Evolutionary conservation across 1,140 invertebrate species (phyloP), one percentile per base, ranked within the genome.

Genomic region (Drosophila athabasca): DNA sequence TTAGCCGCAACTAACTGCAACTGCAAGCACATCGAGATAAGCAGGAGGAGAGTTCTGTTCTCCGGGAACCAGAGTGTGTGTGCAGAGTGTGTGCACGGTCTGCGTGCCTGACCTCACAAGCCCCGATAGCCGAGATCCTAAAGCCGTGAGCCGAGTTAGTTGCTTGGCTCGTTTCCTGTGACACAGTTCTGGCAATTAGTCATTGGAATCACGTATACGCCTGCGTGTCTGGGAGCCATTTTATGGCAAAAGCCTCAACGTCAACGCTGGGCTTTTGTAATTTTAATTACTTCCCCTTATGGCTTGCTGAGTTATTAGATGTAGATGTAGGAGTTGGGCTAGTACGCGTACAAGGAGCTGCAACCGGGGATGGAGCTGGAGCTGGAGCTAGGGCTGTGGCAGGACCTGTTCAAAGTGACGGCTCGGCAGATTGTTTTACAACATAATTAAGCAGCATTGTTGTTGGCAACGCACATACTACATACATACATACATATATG

Each of bases 101-200:
- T 85, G 75, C 82, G 68, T 87, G 82, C 65, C 83, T 82, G 83
- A 87, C 82, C 82, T 67, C 65, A 81, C 76, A 70, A 73, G 60
- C 62, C 26, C 24, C n/a, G 22, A 26, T 26, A 26, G 24, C 50
- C 17, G 9, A 35, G 11, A 19, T 19, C 39, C 4, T n/a, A 15
- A 22, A 71, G 49, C 39, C 58, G 39, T 19, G 57, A 39, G 67
- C 19, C 35, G 55, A 61, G 48, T 43, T 31, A 51, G 45, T 35
- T 65, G 26, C 41, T 46, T 46, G 51, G 29, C 73, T 77, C 67
- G 76, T 67, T 83, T 88, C 79, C 83, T 89, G 84, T 89, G 84
- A 89, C 84, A 89, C 85, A 89, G 80, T 89, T 89, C 74, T 80
- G 74, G 80, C 84, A 84, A 89, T 89, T 89, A 89, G 84, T 89